phyloP scores from a whole-genome alignment of 2,888 invertebrate species.

The Pseudanteris insignis region DNA sequence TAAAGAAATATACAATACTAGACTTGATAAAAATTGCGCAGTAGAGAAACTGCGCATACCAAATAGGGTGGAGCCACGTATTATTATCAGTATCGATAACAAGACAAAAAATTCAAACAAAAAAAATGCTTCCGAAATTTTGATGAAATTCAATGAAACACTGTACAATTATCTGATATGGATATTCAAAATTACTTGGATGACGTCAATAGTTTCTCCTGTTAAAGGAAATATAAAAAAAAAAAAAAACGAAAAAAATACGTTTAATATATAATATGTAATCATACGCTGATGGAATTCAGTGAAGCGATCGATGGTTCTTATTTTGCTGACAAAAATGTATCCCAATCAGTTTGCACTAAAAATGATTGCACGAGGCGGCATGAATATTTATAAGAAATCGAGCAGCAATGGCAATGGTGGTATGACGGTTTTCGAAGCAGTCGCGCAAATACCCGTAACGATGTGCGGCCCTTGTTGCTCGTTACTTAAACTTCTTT shows the following conservation, averaged over 20 bases:
- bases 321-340: slow-evolving; percentile 32
- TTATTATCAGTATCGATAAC: too few species aligned
- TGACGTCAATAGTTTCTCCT: too few species aligned
- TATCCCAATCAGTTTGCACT: slow-evolving; percentile 32
- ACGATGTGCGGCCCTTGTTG: slow-evolving; percentile 40
- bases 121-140: too few species aligned
- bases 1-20: too few species aligned
- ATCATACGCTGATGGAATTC: slow-evolving; percentile 11
- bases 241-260: background rate
- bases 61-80: too few species aligned
- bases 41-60: too few species aligned
- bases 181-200: too few species aligned
- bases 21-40: too few species aligned
- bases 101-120: too few species aligned
- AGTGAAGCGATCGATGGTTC: slow-evolving; percentile 2
- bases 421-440: slow-evolving; percentile 38
- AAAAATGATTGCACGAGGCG: slow-evolving; percentile 34
- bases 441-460: slow-evolving; percentile 42
- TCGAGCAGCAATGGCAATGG: slow-evolving; percentile 35
- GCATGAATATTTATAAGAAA: slow-evolving; percentile 44
- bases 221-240: background rate
- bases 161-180: too few species aligned
- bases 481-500: slow-evolving; percentile 40
- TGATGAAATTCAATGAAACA: too few species aligned
- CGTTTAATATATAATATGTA: too few species aligned